Evolutionary conservation across 2,888 invertebrate genomes (phyloP), one percentile per base, ranked within the genome.

Genomic region (Dinocampus coccinellae): DNA sequence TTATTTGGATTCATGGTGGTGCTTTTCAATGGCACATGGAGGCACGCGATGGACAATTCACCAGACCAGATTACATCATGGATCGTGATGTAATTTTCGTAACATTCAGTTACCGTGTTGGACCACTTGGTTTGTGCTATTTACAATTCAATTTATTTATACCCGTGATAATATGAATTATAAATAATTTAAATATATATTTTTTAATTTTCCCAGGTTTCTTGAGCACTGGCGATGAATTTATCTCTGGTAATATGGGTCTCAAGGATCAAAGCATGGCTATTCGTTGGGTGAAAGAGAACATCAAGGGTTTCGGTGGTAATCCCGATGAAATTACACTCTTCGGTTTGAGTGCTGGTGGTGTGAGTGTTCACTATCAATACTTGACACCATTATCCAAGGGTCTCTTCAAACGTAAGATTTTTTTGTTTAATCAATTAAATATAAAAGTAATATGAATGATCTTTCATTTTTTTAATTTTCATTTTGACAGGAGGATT

Each of bases 181-280:
- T n/a, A n/a, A n/a, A n/a, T n/a, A n/a, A n/a, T n/a, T n/a, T n/a
- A n/a, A n/a, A n/a, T n/a, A n/a, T n/a, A n/a, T n/a, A n/a, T n/a
- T n/a, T n/a, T n/a, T n/a, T n/a, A n/a, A n/a, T n/a, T n/a, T n/a
- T 62, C 69, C n/a, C 80, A 92, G 93, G 95, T 60, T 94, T 95
- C 84, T 87, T 94, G 0, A 93, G 93, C 81, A 93, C 94, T 0
- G 93, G 92, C 39, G 93, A 94, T 77, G 89, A 90, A 0, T 82
- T 89, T 0, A 88, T 93, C 0, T 92, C 94, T 0, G 93, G 93
- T 3, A 94, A 94, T 84, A 91, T 90, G 79, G 94, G 94, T 0
- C 82, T 94, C 34, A 94, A 93, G 81, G 94, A 94, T 88, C 94
- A 94, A 87, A 88, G 89, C 26, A 88, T 92, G 76, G 94, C 93